Conservation (phyloP, 2,113 vertebrate genomes). For the Micromys minutus region DNA sequence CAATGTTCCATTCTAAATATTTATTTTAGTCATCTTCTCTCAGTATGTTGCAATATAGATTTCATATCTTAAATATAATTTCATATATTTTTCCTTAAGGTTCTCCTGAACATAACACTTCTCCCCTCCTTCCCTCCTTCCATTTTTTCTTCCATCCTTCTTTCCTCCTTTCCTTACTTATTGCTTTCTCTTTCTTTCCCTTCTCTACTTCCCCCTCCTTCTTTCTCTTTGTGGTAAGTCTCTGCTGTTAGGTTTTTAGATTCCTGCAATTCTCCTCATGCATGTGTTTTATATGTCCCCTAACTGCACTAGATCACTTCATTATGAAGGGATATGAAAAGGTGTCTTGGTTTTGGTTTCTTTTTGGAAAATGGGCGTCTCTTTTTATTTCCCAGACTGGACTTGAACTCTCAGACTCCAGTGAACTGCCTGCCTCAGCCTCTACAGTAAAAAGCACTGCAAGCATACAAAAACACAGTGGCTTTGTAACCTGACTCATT, state of each 20-base stretch:
- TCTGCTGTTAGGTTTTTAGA: neutral
- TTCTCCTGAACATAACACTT: neutral
- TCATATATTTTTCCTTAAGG: neutral
- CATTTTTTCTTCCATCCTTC: neutral
- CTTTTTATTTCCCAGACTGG: neutral
- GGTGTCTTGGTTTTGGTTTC: neutral
- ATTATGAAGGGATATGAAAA: neutral
- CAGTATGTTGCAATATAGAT: neutral
- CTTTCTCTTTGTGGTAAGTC: neutral
- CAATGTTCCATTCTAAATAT: neutral
- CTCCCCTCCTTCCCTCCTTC: neutral
- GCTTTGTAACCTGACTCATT: neutral
- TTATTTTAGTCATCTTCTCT: neutral
- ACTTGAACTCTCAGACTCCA: neutral
- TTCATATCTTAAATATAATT: slow-evolving; percentile 4
- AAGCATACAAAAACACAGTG: accelerated
- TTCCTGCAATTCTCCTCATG: neutral
- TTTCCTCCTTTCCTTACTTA: neutral
- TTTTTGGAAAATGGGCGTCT: neutral
- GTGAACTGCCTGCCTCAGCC: neutral
- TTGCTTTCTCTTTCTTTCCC: neutral
- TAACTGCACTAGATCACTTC: neutral
- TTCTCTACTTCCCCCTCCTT: neutral
- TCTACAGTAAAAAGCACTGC: neutral
- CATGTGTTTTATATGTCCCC: neutral